Base-by-base conservation (phyloP, 92 coral and sea anemone genomes). In the Nematostella vectensis region DNA sequence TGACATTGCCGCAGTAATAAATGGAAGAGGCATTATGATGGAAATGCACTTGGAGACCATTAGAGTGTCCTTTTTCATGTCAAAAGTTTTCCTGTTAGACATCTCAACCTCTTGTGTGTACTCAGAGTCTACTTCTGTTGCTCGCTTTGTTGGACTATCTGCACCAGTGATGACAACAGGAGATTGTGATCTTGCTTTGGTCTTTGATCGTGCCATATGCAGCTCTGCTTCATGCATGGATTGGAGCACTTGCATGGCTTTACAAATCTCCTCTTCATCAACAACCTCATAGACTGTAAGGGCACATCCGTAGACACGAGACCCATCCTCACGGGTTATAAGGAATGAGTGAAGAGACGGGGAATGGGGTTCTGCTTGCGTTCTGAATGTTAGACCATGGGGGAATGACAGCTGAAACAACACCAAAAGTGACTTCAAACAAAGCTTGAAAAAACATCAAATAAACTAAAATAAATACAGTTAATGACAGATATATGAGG, bases 291-390 rank as follows among this genome's bases (percentile, higher is more conserved):
- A 91, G 70, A 91, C 76, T 1, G 84, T 86, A 6, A 91, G 77
- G 0, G 95, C 83, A 25, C 85, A 83, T 39, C 98, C 98, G 48
- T 91, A 77, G 36, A 82, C 72, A 40, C 98, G 79, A 11, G 96
- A 65, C 47, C 98, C 98, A 75, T 91, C 98, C 33, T 91, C 98
- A 20, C 98, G 77, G 2, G 98, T 91, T 65, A 91, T 91, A 2
- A 91, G 79, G 23, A 91, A 91, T 23, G 98, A 81, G 50, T 91
- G 98, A 48, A 86, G 69, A 15, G 27, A 44, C 3, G 88, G 82
- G 13, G 69, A 68, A 57, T 86, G 96, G 1, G 69, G 63, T 42
- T 91, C 98, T 0, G 93, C 65, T 36, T 81, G 62, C 56, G 73
- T 72, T 57, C 75, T 91, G 74, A 91, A 91, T 15, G 73, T 82